Conservation (phyloP, 1,140 invertebrate genomes). For the Drosophila pseudoobscura region DNA sequence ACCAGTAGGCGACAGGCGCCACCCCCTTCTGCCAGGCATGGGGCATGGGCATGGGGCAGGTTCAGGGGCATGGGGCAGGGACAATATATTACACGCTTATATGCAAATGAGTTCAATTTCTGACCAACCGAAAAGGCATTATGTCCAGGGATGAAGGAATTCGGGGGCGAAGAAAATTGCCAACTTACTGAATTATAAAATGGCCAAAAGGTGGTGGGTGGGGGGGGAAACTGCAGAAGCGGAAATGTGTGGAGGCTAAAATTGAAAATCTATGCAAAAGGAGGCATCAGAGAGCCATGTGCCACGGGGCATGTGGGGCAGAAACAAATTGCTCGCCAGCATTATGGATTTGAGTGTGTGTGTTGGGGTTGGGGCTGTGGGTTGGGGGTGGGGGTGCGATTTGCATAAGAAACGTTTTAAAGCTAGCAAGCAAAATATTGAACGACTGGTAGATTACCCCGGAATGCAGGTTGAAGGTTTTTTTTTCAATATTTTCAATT, state of each 20-base stretch:
- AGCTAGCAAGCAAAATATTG: neutral
- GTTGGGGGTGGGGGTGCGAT: neutral
- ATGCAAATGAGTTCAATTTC: constrained; percentile 64
- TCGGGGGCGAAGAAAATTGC: constrained; percentile 41
- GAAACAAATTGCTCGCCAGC: constrained; percentile 14
- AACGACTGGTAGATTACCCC: neutral
- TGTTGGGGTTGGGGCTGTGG: neutral
- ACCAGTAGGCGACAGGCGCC: constrained; percentile 54
- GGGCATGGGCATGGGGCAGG: neutral
- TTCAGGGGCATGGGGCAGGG: neutral
- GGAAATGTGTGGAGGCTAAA: constrained; percentile 16
- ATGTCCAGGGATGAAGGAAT: constrained; percentile 41
- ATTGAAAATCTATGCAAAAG: constrained; percentile 45
- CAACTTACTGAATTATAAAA: constrained; percentile 57
- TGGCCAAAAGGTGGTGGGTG: neutral
- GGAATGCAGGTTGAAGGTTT: too few relatives aligned
- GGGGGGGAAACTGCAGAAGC: constrained; percentile 2
- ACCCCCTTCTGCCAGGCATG: neutral
- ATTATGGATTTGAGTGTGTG: constrained; percentile 22
- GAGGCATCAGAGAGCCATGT: constrained; percentile 1
- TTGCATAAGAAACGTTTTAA: constrained; percentile 24
- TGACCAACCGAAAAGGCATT: constrained; percentile 57
- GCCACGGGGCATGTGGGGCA: neutral
- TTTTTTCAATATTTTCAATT: too few relatives aligned
- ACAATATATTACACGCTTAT: constrained; percentile 65